Evolutionary conservation across 2,113 vertebrate genomes (phyloP), one percentile per base, ranked within the genome.

Genomic region (Carollia perspicillata): DNA sequence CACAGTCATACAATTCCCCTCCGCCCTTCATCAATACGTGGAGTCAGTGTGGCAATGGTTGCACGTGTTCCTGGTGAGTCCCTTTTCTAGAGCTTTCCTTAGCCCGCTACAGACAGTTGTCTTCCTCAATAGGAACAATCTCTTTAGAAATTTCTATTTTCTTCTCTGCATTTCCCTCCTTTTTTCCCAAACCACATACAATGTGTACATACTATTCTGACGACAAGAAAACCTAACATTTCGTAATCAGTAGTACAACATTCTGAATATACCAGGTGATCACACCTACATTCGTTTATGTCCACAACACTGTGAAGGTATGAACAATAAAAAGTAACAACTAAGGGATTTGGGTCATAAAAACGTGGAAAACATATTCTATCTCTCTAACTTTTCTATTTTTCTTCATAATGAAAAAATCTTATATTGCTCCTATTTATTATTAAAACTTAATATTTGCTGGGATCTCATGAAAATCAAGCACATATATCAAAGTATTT

Each of bases 31-130:
- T 7, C 12, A 91, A 8, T 53, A 80, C 74, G 92, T 93, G 95
- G 95, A 97, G 96, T 22, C 95, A 94, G 63, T 68, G 89, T 85
- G 93, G 93, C 97, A 94, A 71, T 85, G 93, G 65, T 37, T 90
- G 63, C 22, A 42, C 58, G 49, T 77, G 17, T 47, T 37, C 35
- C 23, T 66, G 93, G 93, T 28, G 95, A 98, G 78, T 95, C 69
- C 37, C 65, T 81, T 92, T 89, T 47, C 18, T 84, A 88, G 68
- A 86, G 83, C 97, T 96, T 97, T 98, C 97, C 60, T 93, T 94
- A 97, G 96, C 40, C 87, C 91, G 94, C 89, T 96, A 72, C 26
- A 98, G 83, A 92, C 63, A 96, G 6, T 81, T 55, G 10, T 77
- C 47, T 95, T 89, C n/a, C 87, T 66, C 63, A 89, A 80, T 35